Evolutionary conservation across 1,140 invertebrate genomes (phyloP), one percentile per base, ranked within the genome.

Genomic region (Neodiprion virginianus): DNA sequence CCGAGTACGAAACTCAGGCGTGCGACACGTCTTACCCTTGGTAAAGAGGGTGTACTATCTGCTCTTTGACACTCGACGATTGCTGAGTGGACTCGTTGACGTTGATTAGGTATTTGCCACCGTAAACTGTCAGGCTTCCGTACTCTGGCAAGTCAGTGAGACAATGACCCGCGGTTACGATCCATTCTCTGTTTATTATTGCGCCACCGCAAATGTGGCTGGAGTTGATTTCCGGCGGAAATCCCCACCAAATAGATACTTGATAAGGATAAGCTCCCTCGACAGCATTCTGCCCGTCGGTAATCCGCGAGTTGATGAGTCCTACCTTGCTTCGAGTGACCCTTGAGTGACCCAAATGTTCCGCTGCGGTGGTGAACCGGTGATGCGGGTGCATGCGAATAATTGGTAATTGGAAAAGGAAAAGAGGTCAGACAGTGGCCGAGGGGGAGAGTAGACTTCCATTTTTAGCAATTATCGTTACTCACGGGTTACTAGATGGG

Each of bases 81-180:
- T 91, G 88, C 78, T 89, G 86, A 69, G 81, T 84, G 0, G 78
- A 78, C 47, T 89, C 88, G 12, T 78, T 68, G 11, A 77, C 72
- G 28, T 77, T 71, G 50, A 88, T 76, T 47, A 81, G 76, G 61
- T 84, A 81, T 67, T 89, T 86, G n/a, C 89, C 89, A 68, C 86
- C 87, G 10, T 84, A 79, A 49, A 85, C 80, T 53, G 71, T 76
- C 47, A 80, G 73, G 11, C 72, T 72, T 40, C 82, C 83, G 11
- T 80, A 68, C 1, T 8, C 1, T 21, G 87, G 83, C 11, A 86
- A 73, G 66, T 84, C 84, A 0, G 48, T 28, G 4, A 86, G 79
- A 72, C 90, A 92, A 76, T 93, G 91, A 48, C 82, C 90, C 48
- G 91, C 91, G 8, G 90, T 91, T 0, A 93, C 14, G 53, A 92